Evolutionary conservation across 2,113 vertebrate genomes (phyloP).

Genomic region (Epinephelus moara): DNA sequence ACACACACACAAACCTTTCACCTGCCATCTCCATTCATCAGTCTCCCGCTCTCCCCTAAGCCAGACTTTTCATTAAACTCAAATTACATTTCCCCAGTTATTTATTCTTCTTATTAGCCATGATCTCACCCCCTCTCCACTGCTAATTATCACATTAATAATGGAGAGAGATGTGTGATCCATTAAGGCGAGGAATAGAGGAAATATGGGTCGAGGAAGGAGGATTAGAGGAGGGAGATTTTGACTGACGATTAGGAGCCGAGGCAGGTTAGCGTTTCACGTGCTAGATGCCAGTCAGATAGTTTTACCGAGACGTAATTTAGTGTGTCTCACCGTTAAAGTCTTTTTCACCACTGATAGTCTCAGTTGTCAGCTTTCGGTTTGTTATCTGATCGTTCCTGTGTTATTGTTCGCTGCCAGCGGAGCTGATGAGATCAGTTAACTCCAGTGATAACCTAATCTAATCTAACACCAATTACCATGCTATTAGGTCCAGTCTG

Average conservation of each 20-base stretch:
- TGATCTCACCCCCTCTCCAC: slow-evolving; percentile 75
- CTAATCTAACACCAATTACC: slow-evolving; percentile 59
- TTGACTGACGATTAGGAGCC: slow-evolving; percentile 26
- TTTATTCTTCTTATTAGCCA: slow-evolving; percentile 82
- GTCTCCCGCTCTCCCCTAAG: slow-evolving; percentile 41
- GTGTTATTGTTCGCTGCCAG: slow-evolving; percentile 35
- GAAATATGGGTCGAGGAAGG: slow-evolving; percentile 61
- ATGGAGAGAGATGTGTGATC: slow-evolving; percentile 73
- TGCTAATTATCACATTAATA: slow-evolving; percentile 87
- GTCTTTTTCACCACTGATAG: background rate
- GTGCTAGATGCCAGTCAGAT: slow-evolving; percentile 33
- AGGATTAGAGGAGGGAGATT: slow-evolving; percentile 38
- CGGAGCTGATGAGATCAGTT: slow-evolving; percentile 43
- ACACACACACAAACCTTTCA: slow-evolving; percentile 23
- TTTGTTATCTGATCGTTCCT: slow-evolving; percentile 18
- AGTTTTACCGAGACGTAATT: slow-evolving; percentile 32
- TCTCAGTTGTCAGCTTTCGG: slow-evolving; percentile 29
- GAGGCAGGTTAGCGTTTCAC: slow-evolving; percentile 44
- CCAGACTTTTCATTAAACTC: slow-evolving; percentile 81
- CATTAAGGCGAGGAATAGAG: slow-evolving; percentile 62
- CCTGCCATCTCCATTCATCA: slow-evolving; percentile 66
- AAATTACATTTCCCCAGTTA: slow-evolving; percentile 82
- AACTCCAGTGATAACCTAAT: slow-evolving; percentile 52
- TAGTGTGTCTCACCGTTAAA: background rate
- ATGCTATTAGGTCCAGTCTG: slow-evolving; percentile 36